Base-by-base conservation (phyloP, 1,140 invertebrate genomes). In the Ooceraea biroi region DNA sequence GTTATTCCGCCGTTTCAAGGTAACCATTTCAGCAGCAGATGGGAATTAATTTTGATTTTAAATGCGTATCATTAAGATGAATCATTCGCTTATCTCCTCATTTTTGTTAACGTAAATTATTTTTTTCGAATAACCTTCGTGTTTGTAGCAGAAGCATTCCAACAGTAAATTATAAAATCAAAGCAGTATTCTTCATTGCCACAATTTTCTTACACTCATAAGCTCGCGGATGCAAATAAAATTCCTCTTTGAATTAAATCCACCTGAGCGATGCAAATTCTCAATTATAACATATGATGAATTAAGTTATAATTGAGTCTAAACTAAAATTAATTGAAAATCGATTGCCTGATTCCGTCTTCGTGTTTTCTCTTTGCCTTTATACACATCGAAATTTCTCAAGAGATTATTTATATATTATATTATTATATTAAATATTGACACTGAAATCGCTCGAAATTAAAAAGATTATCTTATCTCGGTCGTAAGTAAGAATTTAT, bases 201-300 rank as follows among this genome's bases (percentile, higher is more conserved):
- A 1, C 14, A 46, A 74, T 60, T 60, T 60, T 74, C 14, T 30
- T 0, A 44, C 8, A 4, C 61, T 76, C 58, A 14, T 27, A 19
- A 66, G 27, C 2, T 77, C 12, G 46, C 14, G 30, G 10, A 65
- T 36, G 36, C 71, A 74, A 60, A 60, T 55, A 27, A 77, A 60
- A 19, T 77, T 36, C 44, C 50, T 66, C 30, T 12, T 27, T 19
- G 22, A 66, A 66, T 44, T 65, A 52, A 52, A 66, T 30, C 17
- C 52, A 66, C 12, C 36, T 66, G 11, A 12, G 27, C 30, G 30
- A 77, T 46, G 48, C 36, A 7, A 36, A 36, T 36, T 36, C 2
- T 36, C 7, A 36, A 36, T 36, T 36, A 36, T 7, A 36, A 7
- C 36, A 7, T 36, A 36, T 25, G 22, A 58, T 19, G 4, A 25